Evolutionary conservation across 2,888 invertebrate species (phyloP), one percentile per base, ranked within the genome.

Genomic region (Trissolcus japonicus): DNA sequence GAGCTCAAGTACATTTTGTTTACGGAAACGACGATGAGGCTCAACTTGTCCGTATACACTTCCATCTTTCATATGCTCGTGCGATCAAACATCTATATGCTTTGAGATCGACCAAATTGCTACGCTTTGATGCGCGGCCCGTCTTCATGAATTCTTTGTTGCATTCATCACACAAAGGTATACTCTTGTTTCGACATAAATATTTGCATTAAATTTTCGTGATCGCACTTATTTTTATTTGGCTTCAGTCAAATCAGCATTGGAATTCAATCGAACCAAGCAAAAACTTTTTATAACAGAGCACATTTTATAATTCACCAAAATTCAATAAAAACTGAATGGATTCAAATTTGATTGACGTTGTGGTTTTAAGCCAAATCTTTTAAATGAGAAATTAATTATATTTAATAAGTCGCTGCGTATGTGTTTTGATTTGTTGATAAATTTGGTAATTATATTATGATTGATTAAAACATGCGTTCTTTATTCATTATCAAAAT

Each of bases 61-160:
- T 77, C 73, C 57, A 73, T 74, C 72, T 74, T 65, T 65, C 68
- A 78, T 74, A 56, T 53, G 66, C 65, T 66, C 53, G 74, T 62
- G 65, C 41, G 65, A 60, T 68, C 77, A 60, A 73, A 68, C 67
- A 50, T 72, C 62, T 56, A 66, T 56, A 66, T 67, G 69, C 65
- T 62, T 67, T 16, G 54, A 35, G 25, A 54, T 51, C 25, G 53
- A 4, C 35, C 59, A 50, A 60, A 55, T 29, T 51, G 53, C 4
- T 29, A 14, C 40, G 40, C 43, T 51, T 66, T 41, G 6, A 16
- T 35, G 11, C 40, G 4, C 61, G 13, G 2, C 53, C 41, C 48
- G 48, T 63, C 40, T 55, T 69, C 51, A 21, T 14, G 25, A 48
- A 50, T 59, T 69, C 21, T 48, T 74, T 56, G 43, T 53, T 17